Conservation (phyloP, 1,140 invertebrate species). For the Psilanteris sp. region DNA sequence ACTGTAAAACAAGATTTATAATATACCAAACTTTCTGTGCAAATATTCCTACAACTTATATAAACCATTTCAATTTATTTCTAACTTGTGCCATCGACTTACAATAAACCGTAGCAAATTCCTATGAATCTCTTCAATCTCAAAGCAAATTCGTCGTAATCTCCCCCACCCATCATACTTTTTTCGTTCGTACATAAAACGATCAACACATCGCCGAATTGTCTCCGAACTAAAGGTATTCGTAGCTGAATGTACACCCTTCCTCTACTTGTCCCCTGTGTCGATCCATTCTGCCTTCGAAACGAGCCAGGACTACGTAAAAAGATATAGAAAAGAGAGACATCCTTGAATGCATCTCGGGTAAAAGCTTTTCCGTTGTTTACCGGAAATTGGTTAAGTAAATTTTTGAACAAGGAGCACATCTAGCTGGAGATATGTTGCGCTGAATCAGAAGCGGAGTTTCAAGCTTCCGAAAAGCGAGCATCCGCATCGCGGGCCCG, state of each 20-base stretch:
- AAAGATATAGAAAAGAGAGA: conserved; percentile 39
- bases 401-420: conserved; percentile 55
- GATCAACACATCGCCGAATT: too few relatives aligned
- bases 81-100: neutral
- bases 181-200: too few relatives aligned
- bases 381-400: conserved; percentile 59
- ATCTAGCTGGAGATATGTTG: conserved; percentile 19
- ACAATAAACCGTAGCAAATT: conserved; percentile 4
- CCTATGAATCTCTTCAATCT: neutral
- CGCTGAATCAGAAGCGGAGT: conserved; percentile 30
- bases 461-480: conserved; percentile 35
- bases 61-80: neutral
- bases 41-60: neutral
- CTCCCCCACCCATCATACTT: too few relatives aligned
- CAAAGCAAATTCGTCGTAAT: too few relatives aligned
- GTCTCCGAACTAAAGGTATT: too few relatives aligned
- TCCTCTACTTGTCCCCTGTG: neutral
- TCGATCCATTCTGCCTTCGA: conserved; percentile 32
- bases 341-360: conserved; percentile 21
- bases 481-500: neutral
- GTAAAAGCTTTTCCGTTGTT: conserved; percentile 56
- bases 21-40: too few relatives aligned
- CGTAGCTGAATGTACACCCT: too few relatives aligned
- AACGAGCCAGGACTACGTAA: conserved; percentile 42
- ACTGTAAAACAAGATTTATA: too few relatives aligned